Evolutionary conservation across 2,797 vertebrate genomes (phyloP).

Genomic region (Cynopterus sphinx): DNA sequence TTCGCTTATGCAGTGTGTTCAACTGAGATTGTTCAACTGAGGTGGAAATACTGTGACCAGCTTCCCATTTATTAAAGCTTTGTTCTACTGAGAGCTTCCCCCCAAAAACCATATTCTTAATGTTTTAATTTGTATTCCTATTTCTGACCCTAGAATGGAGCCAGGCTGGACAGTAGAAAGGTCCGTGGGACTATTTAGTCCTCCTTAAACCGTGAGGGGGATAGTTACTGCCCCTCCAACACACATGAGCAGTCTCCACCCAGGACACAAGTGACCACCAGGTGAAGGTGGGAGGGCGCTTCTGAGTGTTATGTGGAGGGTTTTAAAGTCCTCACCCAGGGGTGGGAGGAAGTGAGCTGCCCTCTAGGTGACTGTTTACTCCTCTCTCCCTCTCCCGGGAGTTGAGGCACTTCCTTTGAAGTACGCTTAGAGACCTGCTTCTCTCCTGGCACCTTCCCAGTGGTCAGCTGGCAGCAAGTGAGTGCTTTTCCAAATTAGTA

Average conservation of each 20-base stretch:
- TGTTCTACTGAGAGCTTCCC: neutral
- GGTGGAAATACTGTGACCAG: neutral
- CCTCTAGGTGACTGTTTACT: neutral
- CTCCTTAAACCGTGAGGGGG: neutral
- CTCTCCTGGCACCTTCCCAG: neutral
- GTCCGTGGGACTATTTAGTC: neutral
- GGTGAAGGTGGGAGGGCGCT: neutral
- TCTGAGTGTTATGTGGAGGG: neutral
- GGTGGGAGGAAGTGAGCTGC: neutral
- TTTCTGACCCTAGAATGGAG: neutral
- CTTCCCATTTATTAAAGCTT: neutral
- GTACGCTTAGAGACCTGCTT: neutral
- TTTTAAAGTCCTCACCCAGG: neutral
- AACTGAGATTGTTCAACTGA: neutral
- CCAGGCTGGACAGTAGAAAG: neutral
- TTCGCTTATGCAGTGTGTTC: neutral
- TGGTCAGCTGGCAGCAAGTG: neutral
- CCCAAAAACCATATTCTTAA: neutral
- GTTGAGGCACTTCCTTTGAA: neutral
- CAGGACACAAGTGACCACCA: neutral
- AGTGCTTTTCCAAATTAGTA: neutral
- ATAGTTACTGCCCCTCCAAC: neutral
- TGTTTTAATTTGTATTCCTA: neutral
- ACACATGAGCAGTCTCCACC: too few relatives aligned
- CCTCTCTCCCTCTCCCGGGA: neutral